These are phyloP conservation scores for Ceratitis capitata DNA, from an alignment of 1,140 invertebrate species.

Conservation along the genomic window DNA sequence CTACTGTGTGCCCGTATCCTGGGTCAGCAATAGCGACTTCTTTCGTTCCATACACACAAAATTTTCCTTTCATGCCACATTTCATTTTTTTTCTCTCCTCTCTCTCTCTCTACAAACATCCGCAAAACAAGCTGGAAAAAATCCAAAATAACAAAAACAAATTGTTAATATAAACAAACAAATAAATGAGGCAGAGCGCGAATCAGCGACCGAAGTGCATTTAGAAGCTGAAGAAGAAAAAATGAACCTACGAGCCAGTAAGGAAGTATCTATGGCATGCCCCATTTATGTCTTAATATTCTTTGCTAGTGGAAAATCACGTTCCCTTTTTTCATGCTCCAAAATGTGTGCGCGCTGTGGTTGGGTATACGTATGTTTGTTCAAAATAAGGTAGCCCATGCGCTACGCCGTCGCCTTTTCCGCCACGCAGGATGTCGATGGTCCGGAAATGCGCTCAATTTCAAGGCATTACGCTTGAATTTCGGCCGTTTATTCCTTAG, in stretches of 20 bases:
- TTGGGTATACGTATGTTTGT: too few relatives aligned
- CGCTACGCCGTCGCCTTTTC: not conserved
- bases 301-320: constrained; percentile 21
- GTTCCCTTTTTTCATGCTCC: constrained; percentile 4
- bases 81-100: constrained; percentile 7
- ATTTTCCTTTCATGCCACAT: too few relatives aligned
- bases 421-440: not conserved
- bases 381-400: not conserved
- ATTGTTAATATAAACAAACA: not conserved
- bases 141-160: not conserved
- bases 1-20: not conserved
- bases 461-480: constrained; percentile 5
- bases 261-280: constrained; percentile 21
- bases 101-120: not conserved
- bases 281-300: constrained; percentile 30
- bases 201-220: too few relatives aligned
- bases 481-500: not conserved
- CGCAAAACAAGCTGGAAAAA: not conserved
- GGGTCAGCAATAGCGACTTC: not conserved
- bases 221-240: not conserved
- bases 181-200: too few relatives aligned
- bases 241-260: not conserved
- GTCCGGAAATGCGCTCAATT: constrained; percentile 27
- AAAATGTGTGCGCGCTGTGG: not conserved
- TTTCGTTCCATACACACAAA: not conserved